These are phyloP conservation scores for Poeciliopsis retropinna DNA, from an alignment of 2,113 vertebrate genomes.

Conservation along the genomic window DNA sequence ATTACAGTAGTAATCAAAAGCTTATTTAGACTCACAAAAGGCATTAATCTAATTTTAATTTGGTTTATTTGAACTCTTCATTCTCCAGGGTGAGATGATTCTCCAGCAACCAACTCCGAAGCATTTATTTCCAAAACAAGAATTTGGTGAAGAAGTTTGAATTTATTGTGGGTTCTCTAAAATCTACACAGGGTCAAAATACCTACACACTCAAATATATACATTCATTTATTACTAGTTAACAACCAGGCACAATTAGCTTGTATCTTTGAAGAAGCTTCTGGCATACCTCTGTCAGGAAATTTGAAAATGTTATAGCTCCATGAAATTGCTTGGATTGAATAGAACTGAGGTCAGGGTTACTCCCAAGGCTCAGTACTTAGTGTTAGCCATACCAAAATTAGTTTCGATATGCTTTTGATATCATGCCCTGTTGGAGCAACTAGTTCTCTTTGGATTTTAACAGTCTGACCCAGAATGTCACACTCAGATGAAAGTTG, in stretches of 20 bases:
- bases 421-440: too few relatives aligned
- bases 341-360: background rate
- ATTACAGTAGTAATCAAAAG: background rate
- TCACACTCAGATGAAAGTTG: too few relatives aligned
- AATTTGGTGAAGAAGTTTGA: background rate
- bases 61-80: too few relatives aligned
- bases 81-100: too few relatives aligned
- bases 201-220: background rate
- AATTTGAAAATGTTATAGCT: too few relatives aligned
- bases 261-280: background rate
- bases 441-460: too few relatives aligned
- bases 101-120: background rate
- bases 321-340: background rate
- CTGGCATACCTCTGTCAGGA: background rate
- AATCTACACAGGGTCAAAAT: too few relatives aligned
- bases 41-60: too few relatives aligned
- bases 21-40: background rate
- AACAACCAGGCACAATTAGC: background rate
- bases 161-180: background rate
- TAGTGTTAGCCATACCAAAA: too few relatives aligned
- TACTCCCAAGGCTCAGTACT: too few relatives aligned
- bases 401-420: too few relatives aligned
- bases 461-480: too few relatives aligned
- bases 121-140: background rate
- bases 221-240: background rate